Evolutionary conservation across 2,888 invertebrate genomes (phyloP).

Genomic region (Emmelina monodactyla): DNA sequence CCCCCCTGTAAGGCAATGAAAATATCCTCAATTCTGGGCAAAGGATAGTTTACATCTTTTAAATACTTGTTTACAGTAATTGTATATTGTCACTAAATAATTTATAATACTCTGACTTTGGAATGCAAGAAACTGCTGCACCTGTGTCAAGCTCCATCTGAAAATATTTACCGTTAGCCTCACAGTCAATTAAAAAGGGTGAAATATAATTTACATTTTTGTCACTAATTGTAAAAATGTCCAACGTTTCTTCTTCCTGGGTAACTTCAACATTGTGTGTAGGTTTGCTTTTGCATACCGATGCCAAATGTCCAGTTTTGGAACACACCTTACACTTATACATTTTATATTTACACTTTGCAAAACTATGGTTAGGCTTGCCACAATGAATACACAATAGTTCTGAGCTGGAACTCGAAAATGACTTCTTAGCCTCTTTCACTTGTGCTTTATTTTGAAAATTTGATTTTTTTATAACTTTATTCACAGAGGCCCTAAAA

Average conservation of each 20-base stretch:
- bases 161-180: neutral
- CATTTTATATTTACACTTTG: slow-evolving; percentile 3
- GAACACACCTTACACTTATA: slow-evolving; percentile 1
- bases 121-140: slow-evolving; percentile 6
- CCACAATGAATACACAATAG: slow-evolving; percentile 4
- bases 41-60: slow-evolving; percentile 6
- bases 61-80: slow-evolving; percentile 7
- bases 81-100: slow-evolving; percentile 6
- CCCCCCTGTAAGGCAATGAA: slow-evolving; percentile 7
- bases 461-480: neutral
- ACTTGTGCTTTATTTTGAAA: neutral
- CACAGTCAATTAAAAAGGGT: slow-evolving; percentile 5
- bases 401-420: neutral
- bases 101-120: neutral
- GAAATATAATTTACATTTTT: slow-evolving; percentile 1
- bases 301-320: slow-evolving; percentile 4
- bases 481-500: neutral
- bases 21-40: slow-evolving; percentile 8
- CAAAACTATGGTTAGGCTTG: slow-evolving; percentile 3
- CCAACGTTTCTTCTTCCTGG: neutral
- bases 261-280: slow-evolving; percentile 2
- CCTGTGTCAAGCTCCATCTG: slow-evolving; percentile 7
- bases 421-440: neutral
- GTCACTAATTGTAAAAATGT: slow-evolving; percentile 1
- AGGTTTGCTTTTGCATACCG: slow-evolving; percentile 4